These are phyloP conservation scores for Corvus hawaiiensis DNA, from an alignment of 2,113 vertebrate genomes.

Conservation along the genomic window DNA sequence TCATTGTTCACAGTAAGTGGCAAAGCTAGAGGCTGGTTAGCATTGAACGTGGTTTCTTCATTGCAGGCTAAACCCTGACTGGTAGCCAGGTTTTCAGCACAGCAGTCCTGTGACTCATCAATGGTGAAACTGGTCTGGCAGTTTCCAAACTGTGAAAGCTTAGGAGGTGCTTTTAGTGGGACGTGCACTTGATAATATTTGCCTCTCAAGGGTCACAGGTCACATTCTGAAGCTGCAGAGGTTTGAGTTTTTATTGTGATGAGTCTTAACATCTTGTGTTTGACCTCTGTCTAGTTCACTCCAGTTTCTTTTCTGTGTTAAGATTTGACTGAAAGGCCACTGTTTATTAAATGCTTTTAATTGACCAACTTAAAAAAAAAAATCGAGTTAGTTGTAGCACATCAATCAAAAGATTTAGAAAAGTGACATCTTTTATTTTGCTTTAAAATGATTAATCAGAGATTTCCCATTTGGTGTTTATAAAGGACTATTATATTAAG, in stretches of 20 bases:
- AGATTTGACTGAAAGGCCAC: not conserved
- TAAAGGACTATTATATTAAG: not conserved
- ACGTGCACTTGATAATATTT: not conserved
- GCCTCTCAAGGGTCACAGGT: constrained; percentile 9
- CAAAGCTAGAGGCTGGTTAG: not conserved
- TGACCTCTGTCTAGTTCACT: not conserved
- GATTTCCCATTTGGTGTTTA: not conserved
- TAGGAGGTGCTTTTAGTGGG: constrained; percentile 12
- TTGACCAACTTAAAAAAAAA: not conserved
- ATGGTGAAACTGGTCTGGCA: not conserved
- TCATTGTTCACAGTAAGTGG: not conserved
- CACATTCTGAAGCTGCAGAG: constrained; percentile 15
- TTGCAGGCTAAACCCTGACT: not conserved
- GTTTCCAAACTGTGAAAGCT: constrained; percentile 25
- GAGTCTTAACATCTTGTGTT: not conserved
- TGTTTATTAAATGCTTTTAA: constrained; percentile 19
- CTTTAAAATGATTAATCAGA: not conserved
- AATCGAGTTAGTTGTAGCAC: not conserved
- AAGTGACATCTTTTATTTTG: not conserved
- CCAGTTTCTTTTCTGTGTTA: not conserved
- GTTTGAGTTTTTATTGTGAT: constrained; percentile 32
- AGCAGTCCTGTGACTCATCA: not conserved
- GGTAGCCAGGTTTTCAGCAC: not conserved
- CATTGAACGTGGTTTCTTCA: constrained; percentile 11
- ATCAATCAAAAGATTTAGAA: not conserved